Conservation (phyloP, 1,140 invertebrate species). For the Mercenaria mercenaria region DNA sequence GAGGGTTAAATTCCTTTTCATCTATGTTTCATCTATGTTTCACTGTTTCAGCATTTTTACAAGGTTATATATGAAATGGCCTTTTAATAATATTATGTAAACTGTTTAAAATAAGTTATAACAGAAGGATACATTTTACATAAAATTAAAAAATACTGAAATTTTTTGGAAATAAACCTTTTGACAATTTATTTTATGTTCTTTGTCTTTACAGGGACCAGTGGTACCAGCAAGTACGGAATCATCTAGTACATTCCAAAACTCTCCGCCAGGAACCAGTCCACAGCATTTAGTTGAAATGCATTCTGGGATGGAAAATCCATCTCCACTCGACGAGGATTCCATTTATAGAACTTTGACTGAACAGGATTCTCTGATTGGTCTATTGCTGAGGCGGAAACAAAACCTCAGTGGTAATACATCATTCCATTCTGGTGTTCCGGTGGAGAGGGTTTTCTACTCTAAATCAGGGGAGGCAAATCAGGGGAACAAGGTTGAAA, state of each 20-base stretch:
- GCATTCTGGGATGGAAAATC: constrained; percentile 18
- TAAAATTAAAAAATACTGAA: no score
- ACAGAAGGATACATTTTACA: no score
- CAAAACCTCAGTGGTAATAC: constrained; percentile 5
- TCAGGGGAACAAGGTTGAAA: constrained; percentile 61
- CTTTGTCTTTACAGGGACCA: constrained; percentile 47
- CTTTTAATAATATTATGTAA: no score
- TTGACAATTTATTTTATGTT: no score
- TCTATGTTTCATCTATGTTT: no score
- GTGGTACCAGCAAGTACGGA: constrained; percentile 37
- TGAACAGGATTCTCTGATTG: constrained; percentile 74
- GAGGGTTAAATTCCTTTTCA: no score
- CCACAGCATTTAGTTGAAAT: not conserved
- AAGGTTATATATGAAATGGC: no score
- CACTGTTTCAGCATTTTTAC: no score
- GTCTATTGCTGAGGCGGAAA: constrained; percentile 52
- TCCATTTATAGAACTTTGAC: constrained; percentile 69
- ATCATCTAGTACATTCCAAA: constrained; percentile 11
- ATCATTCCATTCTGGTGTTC: constrained; percentile 46
- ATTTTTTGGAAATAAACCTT: no score
- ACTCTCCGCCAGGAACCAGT: not conserved
- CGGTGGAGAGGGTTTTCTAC: constrained; percentile 43
- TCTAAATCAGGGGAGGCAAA: not conserved
- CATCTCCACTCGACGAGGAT: constrained; percentile 49
- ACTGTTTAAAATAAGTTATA: no score